These are phyloP conservation scores for Cisticola juncidis DNA, from an alignment of 2,113 vertebrate species.

Conservation along the genomic window DNA sequence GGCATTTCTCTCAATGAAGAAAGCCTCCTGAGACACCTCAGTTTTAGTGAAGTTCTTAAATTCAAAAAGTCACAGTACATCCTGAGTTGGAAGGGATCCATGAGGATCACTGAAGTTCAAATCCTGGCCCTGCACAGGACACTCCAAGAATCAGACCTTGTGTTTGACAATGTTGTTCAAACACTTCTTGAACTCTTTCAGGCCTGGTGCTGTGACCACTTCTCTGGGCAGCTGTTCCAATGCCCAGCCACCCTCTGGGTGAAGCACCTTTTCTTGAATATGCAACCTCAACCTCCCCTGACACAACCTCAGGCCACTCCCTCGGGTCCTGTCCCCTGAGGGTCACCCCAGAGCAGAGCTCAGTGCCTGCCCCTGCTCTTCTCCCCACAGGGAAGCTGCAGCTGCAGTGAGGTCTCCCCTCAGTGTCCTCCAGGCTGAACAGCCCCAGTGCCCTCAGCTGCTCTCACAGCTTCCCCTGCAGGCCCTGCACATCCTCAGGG, in stretches of 20 bases:
- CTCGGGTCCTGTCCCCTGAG: not conserved
- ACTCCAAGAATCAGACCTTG: not conserved
- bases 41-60: not conserved
- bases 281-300: not conserved
- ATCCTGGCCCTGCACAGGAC: not conserved
- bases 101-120: accelerated
- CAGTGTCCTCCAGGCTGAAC: not conserved
- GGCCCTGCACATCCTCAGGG: accelerated
- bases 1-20: not conserved
- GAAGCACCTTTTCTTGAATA: accelerated
- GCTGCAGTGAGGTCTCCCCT: not conserved
- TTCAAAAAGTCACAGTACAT: not conserved
- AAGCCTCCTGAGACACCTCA: not conserved
- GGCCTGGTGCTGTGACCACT: not conserved
- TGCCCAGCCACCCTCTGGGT: accelerated
- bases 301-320: not conserved
- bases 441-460: not conserved
- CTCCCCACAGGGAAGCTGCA: accelerated
- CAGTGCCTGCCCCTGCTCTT: not conserved
- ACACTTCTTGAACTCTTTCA: not conserved
- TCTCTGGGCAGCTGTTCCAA: not conserved
- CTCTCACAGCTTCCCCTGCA: not conserved
- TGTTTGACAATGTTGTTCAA: not conserved
- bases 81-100: not conserved
- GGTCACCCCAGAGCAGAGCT: not conserved